phyloP scores from a whole-genome alignment of 37 sponge, comb jelly and placozoan species.

The Halichondria panicea region DNA sequence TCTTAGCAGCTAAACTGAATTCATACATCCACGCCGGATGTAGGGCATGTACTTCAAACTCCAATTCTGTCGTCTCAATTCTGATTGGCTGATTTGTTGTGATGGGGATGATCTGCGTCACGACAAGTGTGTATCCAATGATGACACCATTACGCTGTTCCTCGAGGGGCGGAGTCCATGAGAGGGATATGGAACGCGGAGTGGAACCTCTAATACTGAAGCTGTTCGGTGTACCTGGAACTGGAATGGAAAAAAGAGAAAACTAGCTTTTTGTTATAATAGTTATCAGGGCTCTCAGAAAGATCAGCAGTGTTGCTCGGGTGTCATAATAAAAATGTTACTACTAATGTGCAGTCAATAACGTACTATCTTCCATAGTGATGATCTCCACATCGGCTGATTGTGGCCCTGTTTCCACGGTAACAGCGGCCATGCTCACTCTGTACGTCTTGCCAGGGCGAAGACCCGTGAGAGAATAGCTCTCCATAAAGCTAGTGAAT shows the following conservation, averaged over 20 bases:
- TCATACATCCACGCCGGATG: no score
- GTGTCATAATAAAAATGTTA: no score
- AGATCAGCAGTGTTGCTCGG: no score
- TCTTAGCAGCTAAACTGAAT: no score
- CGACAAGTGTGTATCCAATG: no score
- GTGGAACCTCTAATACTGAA: not conserved
- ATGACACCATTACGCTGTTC: conserved; percentile 35
- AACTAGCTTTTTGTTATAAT: not conserved
- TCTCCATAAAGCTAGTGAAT: not conserved
- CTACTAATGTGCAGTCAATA: no score
- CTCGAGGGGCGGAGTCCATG: conserved; percentile 21
- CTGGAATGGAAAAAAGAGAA: not conserved
- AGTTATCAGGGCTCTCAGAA: not conserved
- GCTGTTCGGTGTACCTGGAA: conserved; percentile 15
- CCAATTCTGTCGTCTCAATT: no score
- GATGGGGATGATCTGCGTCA: no score
- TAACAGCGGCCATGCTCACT: not conserved
- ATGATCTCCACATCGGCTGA: not conserved
- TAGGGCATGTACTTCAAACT: no score
- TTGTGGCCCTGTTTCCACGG: conserved; percentile 11
- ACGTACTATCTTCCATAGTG: conserved; percentile 10
- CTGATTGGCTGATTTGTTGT: no score
- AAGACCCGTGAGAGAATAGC: not conserved
- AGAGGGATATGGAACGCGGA: not conserved
- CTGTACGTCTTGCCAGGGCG: not conserved